These are phyloP conservation scores for Halcyon leucocephala DNA, from an alignment of 2,797 vertebrate species.

Conservation along the genomic window DNA sequence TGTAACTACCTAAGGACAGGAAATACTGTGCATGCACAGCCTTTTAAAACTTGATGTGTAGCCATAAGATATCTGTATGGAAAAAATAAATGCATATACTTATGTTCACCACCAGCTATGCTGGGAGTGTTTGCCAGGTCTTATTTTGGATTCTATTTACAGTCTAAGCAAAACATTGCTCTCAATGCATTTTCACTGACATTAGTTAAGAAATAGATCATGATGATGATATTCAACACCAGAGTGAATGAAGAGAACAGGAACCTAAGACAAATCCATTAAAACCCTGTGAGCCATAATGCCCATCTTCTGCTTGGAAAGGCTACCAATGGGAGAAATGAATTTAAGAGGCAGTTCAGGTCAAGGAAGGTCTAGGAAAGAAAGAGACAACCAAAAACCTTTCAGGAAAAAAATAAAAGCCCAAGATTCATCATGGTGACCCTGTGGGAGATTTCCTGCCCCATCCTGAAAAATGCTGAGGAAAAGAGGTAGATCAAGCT, in stretches of 20 bases:
- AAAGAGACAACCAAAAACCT: neutral
- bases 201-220: slow-evolving; percentile 27
- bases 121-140: slow-evolving; percentile 35
- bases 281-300: neutral
- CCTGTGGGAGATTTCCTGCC: neutral
- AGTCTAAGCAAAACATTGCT: slow-evolving; percentile 13
- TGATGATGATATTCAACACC: neutral
- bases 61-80: neutral
- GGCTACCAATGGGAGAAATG: neutral
- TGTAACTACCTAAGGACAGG: neutral
- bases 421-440: neutral
- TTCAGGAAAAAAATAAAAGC: neutral
- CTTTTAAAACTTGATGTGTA: slow-evolving; percentile 7
- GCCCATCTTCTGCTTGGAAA: neutral
- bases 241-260: neutral
- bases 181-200: slow-evolving; percentile 31
- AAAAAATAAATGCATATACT: neutral
- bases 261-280: neutral
- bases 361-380: neutral
- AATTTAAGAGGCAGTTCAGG: neutral
- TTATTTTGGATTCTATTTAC: slow-evolving; percentile 61
- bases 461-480: neutral
- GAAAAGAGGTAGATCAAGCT: neutral
- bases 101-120: neutral
- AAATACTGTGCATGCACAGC: neutral